Conservation (phyloP, 1,140 invertebrate species). For the Phenacoccus solenopsis region DNA sequence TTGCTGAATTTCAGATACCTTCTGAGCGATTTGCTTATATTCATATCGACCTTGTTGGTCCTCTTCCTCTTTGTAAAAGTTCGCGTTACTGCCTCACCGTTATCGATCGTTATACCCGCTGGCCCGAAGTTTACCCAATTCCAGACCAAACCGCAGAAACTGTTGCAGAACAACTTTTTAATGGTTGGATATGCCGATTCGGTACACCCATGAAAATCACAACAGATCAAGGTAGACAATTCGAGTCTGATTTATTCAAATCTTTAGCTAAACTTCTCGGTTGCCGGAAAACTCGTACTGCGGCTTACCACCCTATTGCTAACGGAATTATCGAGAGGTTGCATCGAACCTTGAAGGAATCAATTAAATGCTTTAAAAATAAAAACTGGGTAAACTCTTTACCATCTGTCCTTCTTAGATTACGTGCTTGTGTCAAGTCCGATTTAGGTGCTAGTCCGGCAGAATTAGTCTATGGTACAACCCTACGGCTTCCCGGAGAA, state of each 20-base stretch:
- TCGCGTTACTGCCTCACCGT: slow-evolving; percentile 34
- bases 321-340: slow-evolving; percentile 31
- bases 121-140: slow-evolving; percentile 31
- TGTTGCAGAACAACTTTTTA: background rate
- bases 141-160: slow-evolving; percentile 28
- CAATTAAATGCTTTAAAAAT: slow-evolving; percentile 26
- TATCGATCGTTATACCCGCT: slow-evolving; percentile 36
- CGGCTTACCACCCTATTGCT: slow-evolving; percentile 22
- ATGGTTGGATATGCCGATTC: slow-evolving; percentile 31
- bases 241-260: slow-evolving; percentile 25
- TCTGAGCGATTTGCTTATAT: slow-evolving; percentile 27
- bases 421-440: background rate
- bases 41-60: slow-evolving; percentile 34
- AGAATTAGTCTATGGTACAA: slow-evolving; percentile 19
- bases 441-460: slow-evolving; percentile 12
- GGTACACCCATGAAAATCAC: slow-evolving; percentile 30
- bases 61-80: slow-evolving; percentile 31
- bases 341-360: slow-evolving; percentile 29
- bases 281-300: background rate
- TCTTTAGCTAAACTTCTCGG: slow-evolving; percentile 22
- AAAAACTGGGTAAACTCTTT: background rate
- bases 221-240: slow-evolving; percentile 34
- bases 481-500: slow-evolving; percentile 15
- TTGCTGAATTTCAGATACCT: background rate
- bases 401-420: background rate